Evolutionary conservation across 2,113 vertebrate species (phyloP), one percentile per base, ranked within the genome.

Genomic region (Megatriorchis doriae): DNA sequence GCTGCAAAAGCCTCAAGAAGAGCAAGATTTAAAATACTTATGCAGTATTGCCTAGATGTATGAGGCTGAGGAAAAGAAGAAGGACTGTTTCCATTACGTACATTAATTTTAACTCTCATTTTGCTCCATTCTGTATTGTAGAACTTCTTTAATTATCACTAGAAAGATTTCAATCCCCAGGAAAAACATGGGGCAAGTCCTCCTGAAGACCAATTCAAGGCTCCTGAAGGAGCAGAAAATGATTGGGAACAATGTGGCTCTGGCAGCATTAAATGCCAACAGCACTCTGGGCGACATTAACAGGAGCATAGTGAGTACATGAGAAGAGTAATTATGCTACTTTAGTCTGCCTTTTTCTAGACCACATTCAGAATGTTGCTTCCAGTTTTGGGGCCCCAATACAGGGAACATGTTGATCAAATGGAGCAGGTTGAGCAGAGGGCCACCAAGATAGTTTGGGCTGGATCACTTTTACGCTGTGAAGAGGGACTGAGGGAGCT

Each of bases 191-290:
- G 17, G 2, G 3, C 10, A 67, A 80, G 18, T 42, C 12, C 3
- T 80, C 52, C 40, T 86, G 62, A 88, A 83, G 47, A 21, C 18
- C 25, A 36, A 62, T 63, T 72, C 65, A 71, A 50, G 71, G 16
- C 4, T 52, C 3, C 59, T 82, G 23, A 62, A 91, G 32, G 21
- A 67, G 16, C 4, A 67, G 19, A 75, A 91, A 67, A 53, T 3
- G 0, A 31, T 18, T 61, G 1, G 13, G 36, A 71, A 27, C 10
- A 52, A 2, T 52, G 26, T 67, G 47, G 3, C 10, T 79, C 36
- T 56, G 42, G 8, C 31, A 82, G 56, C 15, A 66, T 47, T 81
- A 85, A 88, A 82, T 20, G 50, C 9, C 36, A 82, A 11, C 27
- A 42, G 36, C 32, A 42, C 38, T 43, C 65, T 48, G 23, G 31